Conservation (phyloP, 2,888 invertebrate genomes). For the Augochlorella aurata region DNA sequence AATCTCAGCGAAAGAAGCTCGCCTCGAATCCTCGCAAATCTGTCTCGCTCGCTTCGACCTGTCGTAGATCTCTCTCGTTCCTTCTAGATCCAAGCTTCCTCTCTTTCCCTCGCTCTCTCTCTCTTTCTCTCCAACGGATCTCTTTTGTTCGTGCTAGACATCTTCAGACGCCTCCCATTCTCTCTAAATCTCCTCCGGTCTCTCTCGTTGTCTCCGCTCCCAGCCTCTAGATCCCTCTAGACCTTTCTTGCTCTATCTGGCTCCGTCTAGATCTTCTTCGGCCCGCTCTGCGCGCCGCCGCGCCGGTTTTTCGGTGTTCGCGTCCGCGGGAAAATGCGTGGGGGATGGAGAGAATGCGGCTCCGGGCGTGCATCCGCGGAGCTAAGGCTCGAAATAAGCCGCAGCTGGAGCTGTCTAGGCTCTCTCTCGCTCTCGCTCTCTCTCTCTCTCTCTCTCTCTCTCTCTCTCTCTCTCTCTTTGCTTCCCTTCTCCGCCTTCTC, state of each 20-base stretch:
- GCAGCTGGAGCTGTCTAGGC: slow-evolving; percentile 66
- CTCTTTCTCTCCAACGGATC: background rate
- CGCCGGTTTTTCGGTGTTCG: background rate
- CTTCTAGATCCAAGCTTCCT: background rate
- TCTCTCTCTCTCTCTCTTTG: background rate
- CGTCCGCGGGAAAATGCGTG: slow-evolving; percentile 14
- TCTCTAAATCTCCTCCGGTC: slow-evolving; percentile 1
- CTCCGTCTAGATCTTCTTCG: slow-evolving; percentile 12
- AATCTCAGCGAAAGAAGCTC: background rate
- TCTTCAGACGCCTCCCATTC: background rate
- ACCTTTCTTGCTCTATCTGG: slow-evolving; percentile 17
- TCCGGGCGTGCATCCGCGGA: slow-evolving; percentile 27
- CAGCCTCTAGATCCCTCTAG: slow-evolving; percentile 15
- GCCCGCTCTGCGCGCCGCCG: background rate
- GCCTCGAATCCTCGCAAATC: background rate
- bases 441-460: background rate
- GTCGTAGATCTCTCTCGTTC: background rate
- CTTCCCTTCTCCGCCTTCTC: background rate
- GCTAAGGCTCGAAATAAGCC: slow-evolving; percentile 65
- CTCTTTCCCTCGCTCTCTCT: background rate
- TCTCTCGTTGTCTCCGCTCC: background rate
- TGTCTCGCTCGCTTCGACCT: background rate
- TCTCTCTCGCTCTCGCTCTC: slow-evolving; percentile 23
- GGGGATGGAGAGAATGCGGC: slow-evolving; percentile 23
- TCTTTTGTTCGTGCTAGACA: slow-evolving; percentile 16